Evolutionary conservation across 2,113 vertebrate genomes (phyloP), one percentile per base, ranked within the genome.

Genomic region (Amia ocellicauda): DNA sequence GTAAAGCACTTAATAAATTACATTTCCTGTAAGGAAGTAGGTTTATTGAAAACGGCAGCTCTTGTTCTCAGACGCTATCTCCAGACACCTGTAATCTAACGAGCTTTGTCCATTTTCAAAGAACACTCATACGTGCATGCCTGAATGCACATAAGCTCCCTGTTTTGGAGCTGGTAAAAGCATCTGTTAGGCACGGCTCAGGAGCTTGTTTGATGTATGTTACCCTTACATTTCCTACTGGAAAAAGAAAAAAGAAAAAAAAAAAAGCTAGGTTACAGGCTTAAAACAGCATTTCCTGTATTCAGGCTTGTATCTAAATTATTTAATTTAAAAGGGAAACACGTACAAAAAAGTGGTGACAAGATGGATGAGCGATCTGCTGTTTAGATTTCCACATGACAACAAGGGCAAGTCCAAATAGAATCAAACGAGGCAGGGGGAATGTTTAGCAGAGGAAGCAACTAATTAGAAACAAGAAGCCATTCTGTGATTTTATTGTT

Each of bases 231-330:
- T 82, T 87, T 87, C 88, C 86, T 89, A 87, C 88, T 61, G 77
- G 75, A 20, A 69, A 69, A 29, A 47, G 26, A 2, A 73, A 85
- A 82, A 87, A 87, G 23, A 69, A 69, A 29, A 47, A 42, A 2
- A 73, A 85, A 82, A 87, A 87, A 58, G 78, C 81, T 74, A 70
- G 74, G 73, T 81, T 81, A 85, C 80, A 77, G 78, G 72, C 83
- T 78, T 79, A 77, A 86, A 86, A 77, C 77, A 73, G 68, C 62
- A 53, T 62, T 70, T 66, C 54, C 73, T 85, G 75, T 83, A 78
- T 74, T 82, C 83, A 84, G 81, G 80, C 71, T 82, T 61, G 70
- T 71, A 74, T 72, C 85, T 91, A 88, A 93, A 91, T 93, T 82
- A 91, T 90, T 83, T 78, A 83, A 78, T 79, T 80, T 71, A 83